Conservation (phyloP, 1,140 invertebrate species). For the Berghia stephanieae region DNA sequence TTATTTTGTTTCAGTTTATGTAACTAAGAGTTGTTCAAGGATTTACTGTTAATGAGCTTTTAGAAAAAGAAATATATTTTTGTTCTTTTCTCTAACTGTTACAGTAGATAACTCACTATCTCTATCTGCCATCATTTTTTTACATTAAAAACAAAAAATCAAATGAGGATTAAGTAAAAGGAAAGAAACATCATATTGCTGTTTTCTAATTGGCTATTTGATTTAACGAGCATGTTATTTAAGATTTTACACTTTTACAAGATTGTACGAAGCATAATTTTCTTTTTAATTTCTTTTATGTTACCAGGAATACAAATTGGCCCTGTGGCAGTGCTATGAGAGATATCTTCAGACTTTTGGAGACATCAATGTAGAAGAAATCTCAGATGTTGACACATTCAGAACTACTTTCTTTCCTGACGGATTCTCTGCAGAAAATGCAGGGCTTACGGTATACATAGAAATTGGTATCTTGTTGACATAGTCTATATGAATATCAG, state of each 20-base stretch:
- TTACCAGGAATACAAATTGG: slow-evolving; percentile 61
- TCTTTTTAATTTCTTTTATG: no score
- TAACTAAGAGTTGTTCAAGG: no score
- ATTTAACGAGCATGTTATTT: neutral
- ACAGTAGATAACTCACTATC: neutral
- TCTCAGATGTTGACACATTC: slow-evolving; percentile 58
- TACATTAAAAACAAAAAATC: neutral
- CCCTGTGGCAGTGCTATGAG: slow-evolving; percentile 65
- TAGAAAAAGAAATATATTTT: neutral
- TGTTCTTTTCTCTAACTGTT: neutral
- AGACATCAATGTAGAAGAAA: slow-evolving; percentile 58
- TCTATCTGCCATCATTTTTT: neutral
- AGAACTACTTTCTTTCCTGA: slow-evolving; percentile 57
- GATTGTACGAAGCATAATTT: neutral
- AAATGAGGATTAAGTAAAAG: no score
- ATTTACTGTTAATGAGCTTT: no score
- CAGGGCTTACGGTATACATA: slow-evolving; percentile 59
- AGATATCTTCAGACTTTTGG: slow-evolving; percentile 62
- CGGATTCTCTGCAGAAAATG: slow-evolving; percentile 58
- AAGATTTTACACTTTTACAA: no score
- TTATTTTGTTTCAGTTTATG: no score
- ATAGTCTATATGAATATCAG: no score
- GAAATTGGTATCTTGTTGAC: no score
- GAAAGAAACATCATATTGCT: no score
- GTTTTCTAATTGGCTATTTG: no score